Conservation (phyloP, 2,113 vertebrate species). For the Andinoacara biseriatus region DNA sequence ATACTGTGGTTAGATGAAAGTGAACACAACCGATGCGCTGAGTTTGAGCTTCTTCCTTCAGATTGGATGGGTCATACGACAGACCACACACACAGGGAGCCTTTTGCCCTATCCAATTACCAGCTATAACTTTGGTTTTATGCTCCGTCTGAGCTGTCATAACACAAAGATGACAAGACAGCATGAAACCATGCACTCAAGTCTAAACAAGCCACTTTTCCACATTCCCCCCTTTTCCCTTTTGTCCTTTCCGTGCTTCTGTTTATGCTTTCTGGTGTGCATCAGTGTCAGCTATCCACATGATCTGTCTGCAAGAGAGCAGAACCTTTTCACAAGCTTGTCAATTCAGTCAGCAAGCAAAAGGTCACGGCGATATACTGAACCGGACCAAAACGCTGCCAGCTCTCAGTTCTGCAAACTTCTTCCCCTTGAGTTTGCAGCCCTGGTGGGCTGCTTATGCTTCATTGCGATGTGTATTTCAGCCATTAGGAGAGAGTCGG, state of each 20-base stretch:
- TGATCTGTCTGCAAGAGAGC: conserved; percentile 25
- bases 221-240: background rate
- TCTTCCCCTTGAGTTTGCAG: background rate
- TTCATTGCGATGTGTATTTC: conserved; percentile 7
- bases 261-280: conserved; percentile 23
- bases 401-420: conserved; percentile 10
- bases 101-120: conserved; percentile 46
- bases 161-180: conserved; percentile 36
- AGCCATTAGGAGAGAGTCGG: background rate
- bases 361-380: conserved; percentile 56
- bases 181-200: conserved; percentile 33
- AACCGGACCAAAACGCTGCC: background rate
- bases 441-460: background rate
- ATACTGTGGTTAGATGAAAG: conserved; percentile 32
- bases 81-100: conserved; percentile 19
- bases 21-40: conserved; percentile 17
- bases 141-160: conserved; percentile 49
- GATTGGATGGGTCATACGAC: background rate
- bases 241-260: background rate
- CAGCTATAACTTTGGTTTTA: conserved; percentile 40
- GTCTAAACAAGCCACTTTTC: conserved; percentile 37
- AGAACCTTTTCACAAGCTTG: conserved; percentile 60
- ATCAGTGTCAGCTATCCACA: conserved; percentile 22
- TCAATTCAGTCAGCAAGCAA: conserved; percentile 40
- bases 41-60: conserved; percentile 31